Evolutionary conservation across 2,888 invertebrate genomes (phyloP).

Genomic region (Dynastes tityus): DNA sequence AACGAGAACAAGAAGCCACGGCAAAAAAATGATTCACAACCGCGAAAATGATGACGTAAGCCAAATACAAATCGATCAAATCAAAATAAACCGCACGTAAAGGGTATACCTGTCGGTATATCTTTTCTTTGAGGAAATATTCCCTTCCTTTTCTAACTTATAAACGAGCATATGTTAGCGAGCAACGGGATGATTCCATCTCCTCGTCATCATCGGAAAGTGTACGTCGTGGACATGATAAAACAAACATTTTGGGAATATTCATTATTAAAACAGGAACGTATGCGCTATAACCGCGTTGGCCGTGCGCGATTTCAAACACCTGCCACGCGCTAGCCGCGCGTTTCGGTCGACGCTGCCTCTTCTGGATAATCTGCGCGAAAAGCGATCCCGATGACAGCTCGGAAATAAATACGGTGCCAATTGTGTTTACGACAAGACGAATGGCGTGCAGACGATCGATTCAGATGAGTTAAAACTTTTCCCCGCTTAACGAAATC

Average conservation of each 20-base stretch:
- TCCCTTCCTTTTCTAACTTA: neutral
- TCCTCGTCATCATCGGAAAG: neutral
- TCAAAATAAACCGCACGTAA: neutral
- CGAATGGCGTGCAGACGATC: conserved; percentile 27
- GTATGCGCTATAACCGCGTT: neutral
- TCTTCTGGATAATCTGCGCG: conserved; percentile 21
- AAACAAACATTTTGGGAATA: conserved; percentile 10
- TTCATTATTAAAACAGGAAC: conserved; percentile 4
- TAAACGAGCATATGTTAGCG: neutral
- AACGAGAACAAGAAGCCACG: neutral
- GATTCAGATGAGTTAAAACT: conserved; percentile 18
- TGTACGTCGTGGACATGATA: conserved; percentile 1
- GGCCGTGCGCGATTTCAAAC: conserved; percentile 19
- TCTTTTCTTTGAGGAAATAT: neutral
- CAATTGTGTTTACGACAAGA: conserved; percentile 33
- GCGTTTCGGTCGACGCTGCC: neutral
- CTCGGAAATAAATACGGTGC: conserved; percentile 29
- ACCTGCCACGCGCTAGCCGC: conserved; percentile 11
- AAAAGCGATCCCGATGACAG: conserved; percentile 34
- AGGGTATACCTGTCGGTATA: neutral
- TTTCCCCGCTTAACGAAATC: neutral
- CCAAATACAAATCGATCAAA: conserved; percentile 1
- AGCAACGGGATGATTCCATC: neutral
- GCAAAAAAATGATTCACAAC: neutral
- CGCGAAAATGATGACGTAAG: conserved; percentile 1